phyloP scores from a whole-genome alignment of 2,797 vertebrate species.

The Spinibarbus caldwelli region DNA sequence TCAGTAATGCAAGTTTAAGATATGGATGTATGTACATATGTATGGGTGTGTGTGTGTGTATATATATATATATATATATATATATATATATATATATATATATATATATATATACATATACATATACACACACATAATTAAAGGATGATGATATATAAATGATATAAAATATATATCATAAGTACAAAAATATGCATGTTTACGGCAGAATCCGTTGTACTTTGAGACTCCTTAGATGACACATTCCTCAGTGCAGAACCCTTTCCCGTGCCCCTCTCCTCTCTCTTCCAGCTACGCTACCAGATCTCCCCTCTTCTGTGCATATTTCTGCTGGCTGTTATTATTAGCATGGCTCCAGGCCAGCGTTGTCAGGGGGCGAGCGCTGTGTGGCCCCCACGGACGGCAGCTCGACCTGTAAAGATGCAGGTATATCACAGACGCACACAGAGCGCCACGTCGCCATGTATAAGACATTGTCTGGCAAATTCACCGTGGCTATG shows the following conservation, averaged over 20 bases:
- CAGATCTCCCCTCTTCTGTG: slow-evolving; percentile 68
- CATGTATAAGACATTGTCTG: neutral
- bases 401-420: slow-evolving; percentile 15
- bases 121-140: neutral
- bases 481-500: slow-evolving; percentile 24
- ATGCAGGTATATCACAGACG: neutral
- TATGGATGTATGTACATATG: neutral
- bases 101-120: neutral
- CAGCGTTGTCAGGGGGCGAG: slow-evolving; percentile 57
- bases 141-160: neutral
- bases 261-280: slow-evolving; percentile 67
- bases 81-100: no score
- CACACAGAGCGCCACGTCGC: neutral
- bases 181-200: slow-evolving; percentile 48
- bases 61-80: no score
- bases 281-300: slow-evolving; percentile 57
- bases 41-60: no score
- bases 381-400: slow-evolving; percentile 30
- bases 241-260: slow-evolving; percentile 68
- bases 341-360: slow-evolving; percentile 70
- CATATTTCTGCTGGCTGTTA: slow-evolving; percentile 71
- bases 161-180: neutral
- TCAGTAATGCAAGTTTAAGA: neutral
- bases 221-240: slow-evolving; percentile 63
- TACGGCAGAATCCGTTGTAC: slow-evolving; percentile 42